A percentile compares a stretch with the other conserved stretches of the same genome.
phyloP scores from a whole-genome alignment of 2,113 vertebrate species.

The Alosa alosa region DNA sequence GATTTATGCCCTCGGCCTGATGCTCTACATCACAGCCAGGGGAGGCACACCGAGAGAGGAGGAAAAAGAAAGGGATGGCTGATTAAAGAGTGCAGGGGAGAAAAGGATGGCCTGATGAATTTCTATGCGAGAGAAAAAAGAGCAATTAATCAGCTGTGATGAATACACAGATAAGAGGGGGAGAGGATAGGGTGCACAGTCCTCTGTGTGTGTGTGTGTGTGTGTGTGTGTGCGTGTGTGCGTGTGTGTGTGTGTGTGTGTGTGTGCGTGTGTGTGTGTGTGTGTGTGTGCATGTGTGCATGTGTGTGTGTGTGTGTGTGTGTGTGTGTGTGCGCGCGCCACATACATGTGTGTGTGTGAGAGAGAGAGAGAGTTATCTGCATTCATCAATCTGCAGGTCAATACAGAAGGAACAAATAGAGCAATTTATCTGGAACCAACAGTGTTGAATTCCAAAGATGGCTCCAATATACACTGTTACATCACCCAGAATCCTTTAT shows the following conservation, averaged over 20 bases:
- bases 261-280: background rate
- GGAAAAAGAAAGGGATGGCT: background rate
- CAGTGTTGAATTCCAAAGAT: background rate
- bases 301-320: background rate
- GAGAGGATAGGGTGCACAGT: background rate
- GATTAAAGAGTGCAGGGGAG: background rate
- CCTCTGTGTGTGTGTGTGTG: background rate
- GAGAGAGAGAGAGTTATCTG: background rate
- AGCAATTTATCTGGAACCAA: background rate
- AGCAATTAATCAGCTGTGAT: conserved; percentile 1
- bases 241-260: background rate
- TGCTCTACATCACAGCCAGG: background rate
- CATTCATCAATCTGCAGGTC: background rate
- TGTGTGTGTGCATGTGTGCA: background rate
- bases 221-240: conserved; percentile 7
- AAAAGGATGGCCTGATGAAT: background rate
- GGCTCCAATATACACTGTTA: background rate
- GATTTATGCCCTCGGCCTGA: background rate
- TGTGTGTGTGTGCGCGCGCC: background rate
- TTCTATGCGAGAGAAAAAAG: background rate
- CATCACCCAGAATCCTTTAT: background rate
- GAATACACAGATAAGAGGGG: background rate
- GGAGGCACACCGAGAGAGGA: background rate
- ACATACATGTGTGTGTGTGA: background rate
- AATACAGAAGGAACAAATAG: background rate